These are phyloP conservation scores for Echinops telfairi DNA, from an alignment of 2,113 vertebrate species.

Conservation along the genomic window DNA sequence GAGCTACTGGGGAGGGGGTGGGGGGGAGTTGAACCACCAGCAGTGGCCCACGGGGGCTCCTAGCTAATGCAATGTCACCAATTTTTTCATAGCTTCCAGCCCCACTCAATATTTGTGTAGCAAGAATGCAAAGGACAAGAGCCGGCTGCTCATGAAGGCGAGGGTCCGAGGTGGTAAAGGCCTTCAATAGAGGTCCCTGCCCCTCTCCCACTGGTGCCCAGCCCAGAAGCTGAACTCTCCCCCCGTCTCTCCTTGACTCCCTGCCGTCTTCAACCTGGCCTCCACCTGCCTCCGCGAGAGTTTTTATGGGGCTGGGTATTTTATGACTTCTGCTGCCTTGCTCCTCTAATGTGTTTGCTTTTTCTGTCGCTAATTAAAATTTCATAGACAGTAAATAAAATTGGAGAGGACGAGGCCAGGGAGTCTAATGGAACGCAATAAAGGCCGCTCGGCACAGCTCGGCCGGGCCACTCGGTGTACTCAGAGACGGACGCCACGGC, in stretches of 20 bases:
- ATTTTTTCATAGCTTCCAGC: too few species aligned
- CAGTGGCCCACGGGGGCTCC: too few species aligned
- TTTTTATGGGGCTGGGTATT: neutral
- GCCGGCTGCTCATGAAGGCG: neutral
- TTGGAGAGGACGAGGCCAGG: conserved; percentile 16
- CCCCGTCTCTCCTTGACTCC: neutral
- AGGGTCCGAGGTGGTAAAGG: neutral
- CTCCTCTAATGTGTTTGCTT: conserved; percentile 62
- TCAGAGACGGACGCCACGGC: neutral
- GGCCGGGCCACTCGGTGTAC: neutral
- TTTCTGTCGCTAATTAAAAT: conserved; percentile 70
- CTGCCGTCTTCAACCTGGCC: neutral
- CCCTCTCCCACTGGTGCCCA: neutral
- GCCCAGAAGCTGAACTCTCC: neutral
- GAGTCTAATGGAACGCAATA: conserved; percentile 48
- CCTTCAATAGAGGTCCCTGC: neutral
- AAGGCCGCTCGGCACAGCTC: neutral
- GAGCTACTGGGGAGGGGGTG: too few species aligned
- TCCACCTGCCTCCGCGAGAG: conserved; percentile 21
- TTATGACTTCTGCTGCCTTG: conserved; percentile 38
- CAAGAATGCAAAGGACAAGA: neutral
- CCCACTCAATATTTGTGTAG: conserved; percentile 12
- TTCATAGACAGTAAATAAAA: conserved; percentile 72
- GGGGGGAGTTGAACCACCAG: too few species aligned
- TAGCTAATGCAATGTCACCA: too few species aligned